Percentiles rank a stretch among this genome's conserved stretches.
phyloP scores from a whole-genome alignment of 2,113 vertebrate genomes.

The Poeciliopsis retropinna region DNA sequence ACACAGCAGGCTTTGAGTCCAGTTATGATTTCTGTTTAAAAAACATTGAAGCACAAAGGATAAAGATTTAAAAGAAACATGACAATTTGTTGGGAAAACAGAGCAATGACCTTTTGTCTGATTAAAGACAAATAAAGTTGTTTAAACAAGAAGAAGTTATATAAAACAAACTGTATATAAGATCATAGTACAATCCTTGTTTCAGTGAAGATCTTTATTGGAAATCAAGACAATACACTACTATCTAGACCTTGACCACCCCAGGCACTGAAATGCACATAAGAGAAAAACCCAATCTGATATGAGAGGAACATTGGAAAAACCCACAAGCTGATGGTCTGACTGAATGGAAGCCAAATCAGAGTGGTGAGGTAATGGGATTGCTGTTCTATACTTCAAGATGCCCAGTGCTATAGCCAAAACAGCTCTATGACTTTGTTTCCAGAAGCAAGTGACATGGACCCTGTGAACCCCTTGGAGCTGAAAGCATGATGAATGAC shows the following conservation, averaged over 20 bases:
- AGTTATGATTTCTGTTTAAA: constrained; percentile 40
- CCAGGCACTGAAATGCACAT: constrained; percentile 26
- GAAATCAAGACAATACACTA: neutral
- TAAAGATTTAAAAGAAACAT: constrained; percentile 15
- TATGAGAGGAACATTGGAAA: constrained; percentile 47
- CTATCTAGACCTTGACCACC: constrained; percentile 1
- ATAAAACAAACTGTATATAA: neutral
- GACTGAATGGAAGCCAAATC: constrained; percentile 43
- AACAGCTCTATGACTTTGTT: constrained; percentile 39
- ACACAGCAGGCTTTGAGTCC: constrained; percentile 18
- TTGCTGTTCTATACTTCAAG: constrained; percentile 57
- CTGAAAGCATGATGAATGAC: constrained; percentile 30
- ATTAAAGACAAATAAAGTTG: neutral
- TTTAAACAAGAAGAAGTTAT: neutral
- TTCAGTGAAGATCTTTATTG: constrained; percentile 4
- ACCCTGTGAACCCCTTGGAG: constrained; percentile 2
- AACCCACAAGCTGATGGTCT: constrained; percentile 25
- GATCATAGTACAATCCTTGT: neutral
- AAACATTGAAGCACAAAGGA: constrained; percentile 25
- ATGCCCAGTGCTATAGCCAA: constrained; percentile 34
- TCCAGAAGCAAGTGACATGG: constrained; percentile 25
- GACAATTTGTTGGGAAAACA: neutral
- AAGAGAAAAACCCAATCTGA: constrained; percentile 48
- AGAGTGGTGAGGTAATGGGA: constrained; percentile 46
- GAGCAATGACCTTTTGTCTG: neutral